Evolutionary conservation across 2,888 invertebrate genomes (phyloP).

Genomic region (Parapristionchus giblindavisi): DNA sequence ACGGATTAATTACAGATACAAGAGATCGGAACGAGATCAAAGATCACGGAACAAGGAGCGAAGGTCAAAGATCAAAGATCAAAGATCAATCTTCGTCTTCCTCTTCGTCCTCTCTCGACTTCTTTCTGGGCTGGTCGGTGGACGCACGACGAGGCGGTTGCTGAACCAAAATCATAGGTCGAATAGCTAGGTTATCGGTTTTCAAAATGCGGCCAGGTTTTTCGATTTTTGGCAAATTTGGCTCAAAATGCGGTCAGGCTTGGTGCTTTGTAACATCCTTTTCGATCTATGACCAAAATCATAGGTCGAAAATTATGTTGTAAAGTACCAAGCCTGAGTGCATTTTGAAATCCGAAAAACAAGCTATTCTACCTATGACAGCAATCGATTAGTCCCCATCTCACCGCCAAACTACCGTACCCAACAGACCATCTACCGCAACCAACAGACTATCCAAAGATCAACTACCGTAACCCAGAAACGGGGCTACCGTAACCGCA

Average conservation of each 20-base stretch:
- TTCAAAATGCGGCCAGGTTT: too few relatives aligned
- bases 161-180: neutral
- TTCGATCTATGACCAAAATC: too few relatives aligned
- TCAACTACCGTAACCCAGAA: neutral
- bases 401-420: neutral
- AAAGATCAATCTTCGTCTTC: neutral
- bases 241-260: too few relatives aligned
- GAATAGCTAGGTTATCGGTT: too few relatives aligned
- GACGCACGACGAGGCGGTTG: conserved; percentile 12
- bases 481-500: neutral
- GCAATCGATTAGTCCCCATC: neutral
- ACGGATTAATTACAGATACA: conserved; percentile 10
- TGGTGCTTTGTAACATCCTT: too few relatives aligned
- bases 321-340: too few relatives aligned
- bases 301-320: too few relatives aligned
- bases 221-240: too few relatives aligned
- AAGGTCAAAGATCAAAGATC: conserved; percentile 7
- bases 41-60: neutral
- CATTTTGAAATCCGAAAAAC: too few relatives aligned
- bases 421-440: neutral
- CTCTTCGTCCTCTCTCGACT: conserved; percentile 20
- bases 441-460: too few relatives aligned
- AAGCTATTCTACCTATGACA: neutral
- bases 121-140: conserved; percentile 6
- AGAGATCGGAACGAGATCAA: neutral